Evolutionary conservation across 1,140 invertebrate genomes (phyloP), one percentile per base, ranked within the genome.

Genomic region (Prorops nasuta): DNA sequence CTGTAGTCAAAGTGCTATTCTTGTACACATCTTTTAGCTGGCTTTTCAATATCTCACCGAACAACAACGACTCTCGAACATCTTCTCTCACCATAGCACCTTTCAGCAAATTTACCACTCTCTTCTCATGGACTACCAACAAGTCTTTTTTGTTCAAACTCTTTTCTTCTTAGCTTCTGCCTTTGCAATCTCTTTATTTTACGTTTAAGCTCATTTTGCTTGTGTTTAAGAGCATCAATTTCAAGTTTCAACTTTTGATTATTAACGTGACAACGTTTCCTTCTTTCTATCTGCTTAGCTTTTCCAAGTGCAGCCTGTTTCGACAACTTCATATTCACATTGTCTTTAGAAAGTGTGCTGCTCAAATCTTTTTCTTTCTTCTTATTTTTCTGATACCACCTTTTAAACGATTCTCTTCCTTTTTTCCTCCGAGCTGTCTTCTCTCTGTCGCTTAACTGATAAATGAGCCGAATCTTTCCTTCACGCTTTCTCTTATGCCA

Each of bases 31-130:
- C 22, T 32, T 35, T 43, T 34, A 54, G 12, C 36, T 54, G 37
- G 15, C 37, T 38, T 20, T 39, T 31, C 24, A 54, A 14, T 17
- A 49, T 47, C 35, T 48, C 51, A 38, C 34, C 7, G 42, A 50
- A 50, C 37, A 54, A 15, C 16, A 49, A 45, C 37, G 17, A 44
- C 39, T 54, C 44, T 12, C 40, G 20, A 20, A 50, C n/a, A 8
- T 41, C 18, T 41, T 14, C 10, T 17, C 38, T 9, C 14, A 48
- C 37, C 22, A 2, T 3, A 28, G 28, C 16, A 22, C 36, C 45
- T 36, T 51, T 45, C 17, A 41, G 28, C 20, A 52, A 16, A n/a
- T 47, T 52, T 44, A 52, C 47, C 36, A 42, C 28, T 44, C 15
- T 39, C 44, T 41, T 49, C 34, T 1, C 39, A 28, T n/a, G n/a